Evolutionary conservation across 2,888 invertebrate species (phyloP).

Genomic region (Brachypalpus laphriformis): DNA sequence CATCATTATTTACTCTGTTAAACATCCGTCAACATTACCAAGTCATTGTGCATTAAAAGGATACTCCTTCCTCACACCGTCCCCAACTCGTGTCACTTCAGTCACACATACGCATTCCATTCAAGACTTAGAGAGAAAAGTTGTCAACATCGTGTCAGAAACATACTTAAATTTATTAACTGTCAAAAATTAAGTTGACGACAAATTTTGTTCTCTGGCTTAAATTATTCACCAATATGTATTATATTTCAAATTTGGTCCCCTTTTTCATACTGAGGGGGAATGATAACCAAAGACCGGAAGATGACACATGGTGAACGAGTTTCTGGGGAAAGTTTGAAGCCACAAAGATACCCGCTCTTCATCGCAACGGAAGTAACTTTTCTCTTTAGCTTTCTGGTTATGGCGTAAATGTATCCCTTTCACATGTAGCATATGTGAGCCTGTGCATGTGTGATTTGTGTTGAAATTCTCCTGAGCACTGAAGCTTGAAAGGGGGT

Average conservation of each 20-base stretch:
- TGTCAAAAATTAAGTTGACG: slow-evolving; percentile 45
- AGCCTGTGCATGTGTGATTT: background rate
- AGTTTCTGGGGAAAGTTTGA: slow-evolving; percentile 15
- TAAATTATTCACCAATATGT: slow-evolving; percentile 40
- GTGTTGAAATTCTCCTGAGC: background rate
- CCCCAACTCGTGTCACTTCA: background rate
- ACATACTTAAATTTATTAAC: slow-evolving; percentile 44
- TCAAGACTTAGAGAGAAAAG: background rate
- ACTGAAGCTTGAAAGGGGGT: too few species aligned
- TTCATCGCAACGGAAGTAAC: slow-evolving; percentile 7
- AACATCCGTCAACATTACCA: slow-evolving; percentile 3
- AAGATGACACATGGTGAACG: slow-evolving; percentile 32
- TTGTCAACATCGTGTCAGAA: slow-evolving; percentile 51
- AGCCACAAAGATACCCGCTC: slow-evolving; percentile 35
- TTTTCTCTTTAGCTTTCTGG: slow-evolving; percentile 12
- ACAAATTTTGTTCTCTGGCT: background rate
- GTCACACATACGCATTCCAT: background rate
- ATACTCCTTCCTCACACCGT: background rate
- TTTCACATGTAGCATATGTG: background rate
- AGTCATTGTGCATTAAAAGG: background rate
- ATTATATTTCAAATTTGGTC: background rate
- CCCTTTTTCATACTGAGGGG: background rate
- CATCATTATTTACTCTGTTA: background rate
- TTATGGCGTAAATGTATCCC: slow-evolving; percentile 21
- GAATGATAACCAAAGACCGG: background rate